phyloP scores from a whole-genome alignment of 2,113 vertebrate genomes.

The Acanthisitta chloris region DNA sequence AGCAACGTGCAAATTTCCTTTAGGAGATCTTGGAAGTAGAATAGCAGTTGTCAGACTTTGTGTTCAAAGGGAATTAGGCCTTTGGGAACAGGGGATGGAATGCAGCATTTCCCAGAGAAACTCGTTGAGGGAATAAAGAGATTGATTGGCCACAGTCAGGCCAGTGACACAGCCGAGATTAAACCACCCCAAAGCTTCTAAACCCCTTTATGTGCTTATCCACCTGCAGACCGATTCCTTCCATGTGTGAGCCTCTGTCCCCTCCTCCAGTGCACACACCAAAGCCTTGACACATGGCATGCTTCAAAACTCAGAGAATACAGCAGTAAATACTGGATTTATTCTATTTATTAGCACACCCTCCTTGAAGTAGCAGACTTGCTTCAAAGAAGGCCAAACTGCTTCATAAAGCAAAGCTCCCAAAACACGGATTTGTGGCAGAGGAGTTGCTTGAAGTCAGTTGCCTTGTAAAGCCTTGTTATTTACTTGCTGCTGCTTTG shows the following conservation, averaged over 20 bases:
- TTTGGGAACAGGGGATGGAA: not conserved
- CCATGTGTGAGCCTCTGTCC: no score
- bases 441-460: not conserved
- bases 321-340: not conserved
- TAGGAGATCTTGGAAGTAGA: not conserved
- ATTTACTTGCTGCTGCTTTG: not conserved
- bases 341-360: not conserved
- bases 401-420: not conserved
- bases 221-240: not conserved
- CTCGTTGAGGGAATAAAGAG: not conserved
- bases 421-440: accelerated
- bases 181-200: not conserved
- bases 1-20: not conserved
- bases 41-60: not conserved
- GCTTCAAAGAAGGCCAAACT: not conserved
- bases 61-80: not conserved
- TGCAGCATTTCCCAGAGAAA: not conserved
- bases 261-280: not conserved
- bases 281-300: accelerated
- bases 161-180: not conserved
- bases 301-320: not conserved
- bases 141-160: not conserved
- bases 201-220: not conserved
- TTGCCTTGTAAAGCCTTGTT: not conserved
- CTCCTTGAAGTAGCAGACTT: not conserved